Percentiles rank a stretch among this genome's conserved stretches.
Conservation (phyloP, 2,888 invertebrate genomes). For the Drosophila anceps region DNA sequence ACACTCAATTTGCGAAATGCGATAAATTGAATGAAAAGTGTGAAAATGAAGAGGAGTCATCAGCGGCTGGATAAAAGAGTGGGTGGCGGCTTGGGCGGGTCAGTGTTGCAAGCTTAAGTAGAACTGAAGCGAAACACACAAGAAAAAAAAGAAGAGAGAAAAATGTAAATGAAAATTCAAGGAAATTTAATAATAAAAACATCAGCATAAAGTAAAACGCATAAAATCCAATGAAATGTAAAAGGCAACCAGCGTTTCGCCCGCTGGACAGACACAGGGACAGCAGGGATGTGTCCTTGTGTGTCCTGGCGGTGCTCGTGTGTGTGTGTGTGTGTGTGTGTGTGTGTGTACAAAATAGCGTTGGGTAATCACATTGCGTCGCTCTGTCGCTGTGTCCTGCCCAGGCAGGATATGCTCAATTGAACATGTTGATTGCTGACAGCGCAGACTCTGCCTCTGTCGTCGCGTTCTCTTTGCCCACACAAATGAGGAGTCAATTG, state of each 20-base stretch:
- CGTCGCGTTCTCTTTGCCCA: conserved; percentile 2
- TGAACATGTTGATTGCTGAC: conserved; percentile 81
- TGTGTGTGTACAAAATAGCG: conserved; percentile 70
- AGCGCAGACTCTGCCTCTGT: conserved; percentile 47
- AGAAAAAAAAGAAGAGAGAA: conserved; percentile 4
- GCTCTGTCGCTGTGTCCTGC: conserved; percentile 61
- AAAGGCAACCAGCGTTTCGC: conserved; percentile 58
- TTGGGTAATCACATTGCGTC: conserved; percentile 76
- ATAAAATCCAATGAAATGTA: conserved; percentile 82
- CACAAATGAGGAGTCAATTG: conserved; percentile 80
- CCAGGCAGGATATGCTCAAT: conserved; percentile 77
- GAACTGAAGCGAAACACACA: conserved; percentile 45
- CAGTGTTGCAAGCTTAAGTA: conserved; percentile 46
- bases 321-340: conserved; percentile 1
- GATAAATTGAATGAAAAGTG: conserved; percentile 81
- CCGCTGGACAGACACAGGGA: conserved; percentile 58
- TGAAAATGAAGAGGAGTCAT: conserved; percentile 80
- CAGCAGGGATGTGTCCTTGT: conserved; percentile 29
- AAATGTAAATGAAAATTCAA: conserved; percentile 79
- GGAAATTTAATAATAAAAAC: conserved; percentile 82
- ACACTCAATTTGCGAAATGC: conserved; percentile 80
- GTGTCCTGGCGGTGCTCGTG: conserved; percentile 8
- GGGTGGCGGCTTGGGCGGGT: neutral
- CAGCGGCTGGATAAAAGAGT: conserved; percentile 34
- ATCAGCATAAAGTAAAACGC: conserved; percentile 81